Evolutionary conservation across 2,113 vertebrate species (phyloP).

Genomic region (Menura novaehollandiae): DNA sequence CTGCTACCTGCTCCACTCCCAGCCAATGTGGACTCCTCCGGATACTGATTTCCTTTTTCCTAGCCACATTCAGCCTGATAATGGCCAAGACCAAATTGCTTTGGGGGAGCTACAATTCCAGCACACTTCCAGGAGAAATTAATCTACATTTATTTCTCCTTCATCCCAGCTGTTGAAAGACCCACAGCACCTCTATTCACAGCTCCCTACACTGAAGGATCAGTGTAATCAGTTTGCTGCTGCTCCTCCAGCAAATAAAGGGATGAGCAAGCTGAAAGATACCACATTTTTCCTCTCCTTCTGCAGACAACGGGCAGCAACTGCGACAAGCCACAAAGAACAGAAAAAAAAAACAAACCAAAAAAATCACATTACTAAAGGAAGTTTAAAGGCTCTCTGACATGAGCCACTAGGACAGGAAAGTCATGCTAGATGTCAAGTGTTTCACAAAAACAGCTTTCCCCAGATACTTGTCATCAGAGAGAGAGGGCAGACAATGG

Average conservation of each 20-base stretch:
- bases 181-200: neutral
- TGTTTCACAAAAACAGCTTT: neutral
- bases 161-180: neutral
- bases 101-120: neutral
- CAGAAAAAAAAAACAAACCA: neutral
- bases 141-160: neutral
- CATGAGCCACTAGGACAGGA: neutral
- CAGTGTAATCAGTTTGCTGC: neutral
- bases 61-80: neutral
- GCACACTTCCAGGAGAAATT: neutral
- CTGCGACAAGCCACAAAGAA: neutral
- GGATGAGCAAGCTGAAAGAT: neutral
- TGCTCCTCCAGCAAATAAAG: neutral
- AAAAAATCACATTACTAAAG: neutral
- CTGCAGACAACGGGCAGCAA: neutral
- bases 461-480: neutral
- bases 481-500: neutral
- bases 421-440: neutral
- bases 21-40: fast-evolving
- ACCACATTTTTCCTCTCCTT: neutral
- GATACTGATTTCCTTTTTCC: neutral
- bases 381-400: neutral
- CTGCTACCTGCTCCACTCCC: neutral
- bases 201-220: neutral
- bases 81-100: neutral